Evolutionary conservation across 2,888 invertebrate genomes (phyloP), one percentile per base, ranked within the genome.

Genomic region (Xestia xanthographa): DNA sequence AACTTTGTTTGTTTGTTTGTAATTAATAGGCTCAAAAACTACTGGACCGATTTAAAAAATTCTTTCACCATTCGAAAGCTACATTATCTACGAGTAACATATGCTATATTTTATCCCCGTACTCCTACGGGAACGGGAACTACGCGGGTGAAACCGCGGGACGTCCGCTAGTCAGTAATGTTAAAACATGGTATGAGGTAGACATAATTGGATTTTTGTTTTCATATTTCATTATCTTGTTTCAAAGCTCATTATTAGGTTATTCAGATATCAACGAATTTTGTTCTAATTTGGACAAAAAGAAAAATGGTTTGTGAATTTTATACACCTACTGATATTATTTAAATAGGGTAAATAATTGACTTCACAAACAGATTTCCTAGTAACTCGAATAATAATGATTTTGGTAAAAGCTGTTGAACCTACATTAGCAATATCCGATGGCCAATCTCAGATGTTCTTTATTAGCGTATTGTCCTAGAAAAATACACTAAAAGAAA

Each of bases 221-320:
- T 68, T 56, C 53, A 67, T 63, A 71, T 53, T 80, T 60, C 58
- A 71, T 63, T 75, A 71, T 71, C 56, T 58, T 53, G n/a, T 80
- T 71, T 68, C 75, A 71, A 80, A 75, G 58, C 71, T 65, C 53
- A 68, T 77, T 58, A 71, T 71, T 80, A 48, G 65, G 38, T 75
- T 65, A 29, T 69, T 71, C 29, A 41, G 17, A 50, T 75, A 73
- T 80, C 71, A 80, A 80, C 80, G 58, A 65, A 26, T 74, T 60
- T 53, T 41, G n/a, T 75, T 63, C 38, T 68, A 62, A 71, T 75
- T 70, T 56, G 20, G 22, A 56, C 34, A 17, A 75, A 67, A 74
- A 68, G 38, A 41, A 81, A 70, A 81, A 60, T 17, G 5, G 1
- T n/a, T 38, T 60, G 43, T 14, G 43, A 60, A 77, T 66, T 4